Base-by-base conservation (phyloP, 1,140 invertebrate genomes). In the Helicoverpa armigera region DNA sequence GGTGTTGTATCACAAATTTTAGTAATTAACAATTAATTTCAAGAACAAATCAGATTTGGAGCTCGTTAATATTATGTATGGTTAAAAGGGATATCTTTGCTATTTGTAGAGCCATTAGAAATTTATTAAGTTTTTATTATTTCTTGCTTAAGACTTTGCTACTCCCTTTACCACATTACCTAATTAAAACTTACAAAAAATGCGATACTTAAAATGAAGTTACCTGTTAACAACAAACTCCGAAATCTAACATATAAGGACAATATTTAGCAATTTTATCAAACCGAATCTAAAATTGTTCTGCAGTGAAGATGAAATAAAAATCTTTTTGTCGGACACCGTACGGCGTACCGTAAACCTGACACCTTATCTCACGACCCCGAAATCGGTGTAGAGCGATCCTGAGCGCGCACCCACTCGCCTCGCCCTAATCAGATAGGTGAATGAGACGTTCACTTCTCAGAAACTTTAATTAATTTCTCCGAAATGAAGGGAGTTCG, bases 391-490 rank as follows among this genome's bases (percentile, higher is more conserved):
- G 51, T 16, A 16, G 23, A 65, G 56, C 53, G 69, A 78, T 70
- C 80, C 80, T 75, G 18, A 9, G 29, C 53, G 50, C 60, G 23
- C 76, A 67, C 74, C 51, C 81, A 65, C 77, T 73, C 83, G 85
- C 65, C 84, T 84, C 78, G 80, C 80, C 85, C 84, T 87, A 85
- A 88, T 90, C 88, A 86, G 91, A 92, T 91, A 90, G 88, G 85
- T 87, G 79, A 85, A 85, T 81, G 85, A 86, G 82, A 73, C 84
- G 82, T 77, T 79, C 77, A 75, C 78, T 92, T 92, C 89, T 88
- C 79, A 65, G 90, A 90, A 93, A 88, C 67, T 88, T 85, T 85
- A 91, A 90, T 90, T 91, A 91, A 89, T 91, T 93, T 93, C 90
- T 87, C 85, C 86, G 90, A 92, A 93, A 83, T 84, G 67, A 86